Evolutionary conservation across 2,888 invertebrate species (phyloP), one percentile per base, ranked within the genome.

Genomic region (Leucoptera coffeella): DNA sequence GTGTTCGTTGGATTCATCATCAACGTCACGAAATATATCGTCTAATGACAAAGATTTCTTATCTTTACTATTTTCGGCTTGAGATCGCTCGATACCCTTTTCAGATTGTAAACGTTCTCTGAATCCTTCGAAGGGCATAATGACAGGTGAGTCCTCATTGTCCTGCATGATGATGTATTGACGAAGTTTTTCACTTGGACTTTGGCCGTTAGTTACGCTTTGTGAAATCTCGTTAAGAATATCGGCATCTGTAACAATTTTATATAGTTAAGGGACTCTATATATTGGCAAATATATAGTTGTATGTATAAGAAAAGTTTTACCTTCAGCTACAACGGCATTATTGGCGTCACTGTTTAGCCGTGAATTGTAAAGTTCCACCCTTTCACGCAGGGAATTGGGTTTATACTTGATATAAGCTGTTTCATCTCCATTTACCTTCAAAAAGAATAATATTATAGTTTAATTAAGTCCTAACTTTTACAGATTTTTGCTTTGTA

Each of bases 331-430:
- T 9, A 23, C 14, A 8, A 85, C 73, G 58, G 87, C 86, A 42
- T 87, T 86, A n/a, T 87, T 85, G 45, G 78, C 88, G 36, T 82
- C 78, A 3, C 78, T 75, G 43, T 83, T 76, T 4, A 61, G 67
- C 29, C 71, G 56, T 32, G 76, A n/a, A n/a, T n/a, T n/a, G n/a
- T n/a, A n/a, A n/a, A n/a, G n/a, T n/a, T n/a, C n/a, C n/a, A n/a
- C n/a, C n/a, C n/a, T n/a, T n/a, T n/a, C n/a, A n/a, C n/a, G n/a
- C n/a, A n/a, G 79, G 10, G 60, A 55, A 28, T 76, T 74, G 9
- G 90, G 90, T 5, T 80, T 81, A 42, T 85, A 90, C 35, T 83
- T 82, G 14, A 90, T 83, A 39, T 82, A 82, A 15, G 90, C 89
- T 43, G 85, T 67, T 42, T 84, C 79, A 36, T 80, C 77, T 10